Base-by-base conservation (phyloP, 2,888 invertebrate genomes). In the Acleris literana region DNA sequence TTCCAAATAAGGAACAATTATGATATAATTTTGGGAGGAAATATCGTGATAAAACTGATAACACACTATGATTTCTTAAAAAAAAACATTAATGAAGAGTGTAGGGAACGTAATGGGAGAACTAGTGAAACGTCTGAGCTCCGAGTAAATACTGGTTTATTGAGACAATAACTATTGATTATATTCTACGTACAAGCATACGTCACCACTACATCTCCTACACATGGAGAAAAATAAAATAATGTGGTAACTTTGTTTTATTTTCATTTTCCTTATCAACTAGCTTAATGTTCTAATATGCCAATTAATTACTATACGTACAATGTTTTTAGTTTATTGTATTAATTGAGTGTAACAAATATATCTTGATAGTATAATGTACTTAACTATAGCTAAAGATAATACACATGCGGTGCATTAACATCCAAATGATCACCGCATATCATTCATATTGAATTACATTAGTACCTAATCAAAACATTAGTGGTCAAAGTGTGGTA, bases 121-220 rank as follows among this genome's bases (percentile, higher is more conserved):
- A 25, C 25, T 44, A 44, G 13, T 44, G 44, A 44, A 44, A 44
- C 44, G 44, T 44, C 44, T n/a, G 44, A 44, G 44, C 44, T 44
- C 16, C 44, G 44, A 44, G 44, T 44, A 44, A 44, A 44, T 44
- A 44, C 44, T 44, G 44, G 44, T 44, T 44, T 44, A 44, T 44
- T 44, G 11, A n/a, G 44, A 44, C 16, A 44, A 25, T 25, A 25
- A 25, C 25, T 25, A 5, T 25, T 1, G 25, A 25, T 25, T 25
- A 25, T 25, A 25, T 25, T 25, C 25, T 25, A 25, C 25, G 4
- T 44, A 44, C 44, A 44, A n/a, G 44, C 44, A 44, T 44, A 44
- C 44, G 44, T 44, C 44, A 44, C 44, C 44, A 44, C 44, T 44
- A 44, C 44, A 44, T 44, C 44, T 44, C 44, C 44, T 44, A 44